Conservation (phyloP, 2,888 invertebrate genomes). For the Rhimphoctona megacephalus region DNA sequence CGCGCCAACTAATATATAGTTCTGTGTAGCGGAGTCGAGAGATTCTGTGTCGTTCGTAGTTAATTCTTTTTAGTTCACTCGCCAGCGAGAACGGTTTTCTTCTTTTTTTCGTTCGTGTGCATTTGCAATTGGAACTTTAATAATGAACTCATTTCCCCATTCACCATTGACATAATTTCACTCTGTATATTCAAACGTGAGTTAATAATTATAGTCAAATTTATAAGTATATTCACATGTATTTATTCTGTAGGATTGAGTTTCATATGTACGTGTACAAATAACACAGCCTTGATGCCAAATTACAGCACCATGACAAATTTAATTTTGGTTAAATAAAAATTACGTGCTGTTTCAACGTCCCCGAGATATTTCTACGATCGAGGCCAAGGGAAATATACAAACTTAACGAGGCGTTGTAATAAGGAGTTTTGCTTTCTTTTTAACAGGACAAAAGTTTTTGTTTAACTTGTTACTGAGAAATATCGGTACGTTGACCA, state of each 20-base stretch:
- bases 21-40: constrained; percentile 27
- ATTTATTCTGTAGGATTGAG: constrained; percentile 16
- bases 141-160: constrained; percentile 58
- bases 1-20: constrained; percentile 28
- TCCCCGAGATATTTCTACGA: constrained; percentile 38
- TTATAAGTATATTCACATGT: not conserved
- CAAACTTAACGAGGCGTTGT: constrained; percentile 7
- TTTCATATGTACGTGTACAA: constrained; percentile 40
- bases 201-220: constrained; percentile 6
- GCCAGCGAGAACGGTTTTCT: not conserved
- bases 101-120: constrained; percentile 36
- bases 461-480: not conserved
- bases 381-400: constrained; percentile 13
- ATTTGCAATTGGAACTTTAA: constrained; percentile 40
- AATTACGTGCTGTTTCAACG: constrained; percentile 34
- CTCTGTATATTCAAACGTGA: not conserved
- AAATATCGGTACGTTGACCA: not conserved
- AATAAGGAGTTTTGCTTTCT: constrained; percentile 8
- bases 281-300: constrained; percentile 52
- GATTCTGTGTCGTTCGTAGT: constrained; percentile 16
- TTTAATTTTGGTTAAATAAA: constrained; percentile 53
- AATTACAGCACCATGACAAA: constrained; percentile 48
- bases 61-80: constrained; percentile 16
- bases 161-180: constrained; percentile 57
- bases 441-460: not conserved